Evolutionary conservation across 1,140 invertebrate species (phyloP).

Genomic region (Phortica variegata): DNA sequence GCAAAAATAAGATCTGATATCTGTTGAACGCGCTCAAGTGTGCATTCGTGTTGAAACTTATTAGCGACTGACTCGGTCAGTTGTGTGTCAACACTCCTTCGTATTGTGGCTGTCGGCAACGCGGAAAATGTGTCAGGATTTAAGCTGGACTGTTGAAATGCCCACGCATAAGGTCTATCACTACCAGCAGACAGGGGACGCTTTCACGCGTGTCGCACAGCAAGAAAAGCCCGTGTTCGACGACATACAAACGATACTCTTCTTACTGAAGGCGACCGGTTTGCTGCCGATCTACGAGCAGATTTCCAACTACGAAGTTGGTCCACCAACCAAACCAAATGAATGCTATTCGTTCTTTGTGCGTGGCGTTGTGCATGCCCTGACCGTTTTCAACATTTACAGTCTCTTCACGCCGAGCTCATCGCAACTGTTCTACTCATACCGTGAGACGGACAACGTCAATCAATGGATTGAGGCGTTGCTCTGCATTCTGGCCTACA

Average conservation of each 20-base stretch:
- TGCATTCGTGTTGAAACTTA: too few relatives aligned
- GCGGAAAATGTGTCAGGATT: too few relatives aligned
- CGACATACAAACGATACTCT: slow-evolving; percentile 36
- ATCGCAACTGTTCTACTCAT: slow-evolving; percentile 37
- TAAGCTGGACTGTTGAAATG: slow-evolving; percentile 41
- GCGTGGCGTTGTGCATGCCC: slow-evolving; percentile 35
- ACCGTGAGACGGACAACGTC: slow-evolving; percentile 49
- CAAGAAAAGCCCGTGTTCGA: slow-evolving; percentile 29
- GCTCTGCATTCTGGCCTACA: slow-evolving; percentile 44
- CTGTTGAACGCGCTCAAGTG: too few relatives aligned
- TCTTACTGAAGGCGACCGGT: slow-evolving; percentile 42
- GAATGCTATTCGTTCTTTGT: slow-evolving; percentile 48
- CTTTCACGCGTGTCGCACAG: slow-evolving; percentile 14
- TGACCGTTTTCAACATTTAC: slow-evolving; percentile 49
- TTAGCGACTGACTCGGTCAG: too few relatives aligned
- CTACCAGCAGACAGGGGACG: slow-evolving; percentile 14
- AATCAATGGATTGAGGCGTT: slow-evolving; percentile 52
- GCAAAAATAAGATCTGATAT: too few relatives aligned
- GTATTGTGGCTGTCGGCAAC: too few relatives aligned
- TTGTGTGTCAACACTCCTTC: too few relatives aligned
- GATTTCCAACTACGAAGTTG: slow-evolving; percentile 41
- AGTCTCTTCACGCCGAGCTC: slow-evolving; percentile 37
- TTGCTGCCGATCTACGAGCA: slow-evolving; percentile 45
- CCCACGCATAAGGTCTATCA: slow-evolving; percentile 23
- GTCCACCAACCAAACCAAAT: slow-evolving; percentile 35